Evolutionary conservation across 2,113 vertebrate genomes (phyloP), one percentile per base, ranked within the genome.

Genomic region (Podilymbus podiceps): DNA sequence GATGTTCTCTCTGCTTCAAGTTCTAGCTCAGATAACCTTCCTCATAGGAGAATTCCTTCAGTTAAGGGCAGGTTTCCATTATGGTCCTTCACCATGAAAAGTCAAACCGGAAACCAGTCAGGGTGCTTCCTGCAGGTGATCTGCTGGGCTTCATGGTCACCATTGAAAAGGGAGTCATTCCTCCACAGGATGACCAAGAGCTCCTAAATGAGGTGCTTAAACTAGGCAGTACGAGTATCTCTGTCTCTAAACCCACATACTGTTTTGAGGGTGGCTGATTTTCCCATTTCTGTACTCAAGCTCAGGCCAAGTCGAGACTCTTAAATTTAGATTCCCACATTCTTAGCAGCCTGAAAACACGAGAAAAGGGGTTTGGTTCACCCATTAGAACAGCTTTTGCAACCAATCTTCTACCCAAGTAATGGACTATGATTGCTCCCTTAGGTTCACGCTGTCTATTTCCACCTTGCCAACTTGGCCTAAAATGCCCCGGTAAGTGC

Each of bases 11-110:
- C 33, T 35, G 12, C 33, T 83, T 58, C 1, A 0, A 64, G 19
- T 38, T 68, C 28, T 63, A 35, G 38, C 53, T 63, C 25, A 44
- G 25, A 31, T 28, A 81, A 47, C 12, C 11, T 67, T 67, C 64
- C 24, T 42, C 1, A 0, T 38, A 47, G 0, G 1, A 38, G 53
- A 63, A 27, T 33, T 68, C 44, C 38, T 44, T n/a, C 20, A 16
- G 62, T 42, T 55, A 74, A 63, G 0, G 0, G 20, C 1, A 1
- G 15, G 4, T 74, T 9, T 56, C 66, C 11, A 7, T 58, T 74
- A 67, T 53, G 28, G 42, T 73, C 15, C 21, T 74, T 59, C 40
- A 49, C 20, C 14, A 6, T 4, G 17, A 38, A 64, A 93, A 69
- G 63, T 74, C 44, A 44, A 69, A 83, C 73, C 5, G 15, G 38